A percentile compares a stretch with the other conserved stretches of the same genome.
phyloP scores from a whole-genome alignment of 2,113 vertebrate genomes.

The Otocyon megalotis region DNA sequence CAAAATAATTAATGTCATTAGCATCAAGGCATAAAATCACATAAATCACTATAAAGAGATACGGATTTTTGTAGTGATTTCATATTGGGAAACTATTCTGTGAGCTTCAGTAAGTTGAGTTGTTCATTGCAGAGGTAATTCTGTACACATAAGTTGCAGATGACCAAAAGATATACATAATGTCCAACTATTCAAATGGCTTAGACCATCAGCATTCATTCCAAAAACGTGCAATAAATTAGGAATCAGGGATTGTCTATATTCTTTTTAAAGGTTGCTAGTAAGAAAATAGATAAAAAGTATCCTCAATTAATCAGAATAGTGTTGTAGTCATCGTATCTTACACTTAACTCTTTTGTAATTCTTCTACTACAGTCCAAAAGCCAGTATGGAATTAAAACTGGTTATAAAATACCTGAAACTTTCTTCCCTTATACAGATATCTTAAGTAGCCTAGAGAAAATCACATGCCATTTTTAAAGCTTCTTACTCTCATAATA shows the following conservation, averaged over 20 bases:
- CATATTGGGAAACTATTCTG: constrained; percentile 30
- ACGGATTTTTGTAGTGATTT: constrained; percentile 59
- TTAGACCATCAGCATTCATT: background rate
- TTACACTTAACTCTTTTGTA: background rate
- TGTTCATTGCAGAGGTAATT: constrained; percentile 15
- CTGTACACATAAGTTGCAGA: background rate
- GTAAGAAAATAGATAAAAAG: constrained; percentile 11
- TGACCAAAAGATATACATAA: background rate
- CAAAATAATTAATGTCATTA: constrained; percentile 58
- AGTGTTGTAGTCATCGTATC: background rate
- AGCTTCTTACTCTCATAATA: constrained; percentile 37
- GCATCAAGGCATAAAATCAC: constrained; percentile 33
- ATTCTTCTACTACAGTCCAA: background rate
- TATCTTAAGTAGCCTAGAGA: constrained; percentile 36
- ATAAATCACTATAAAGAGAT: constrained; percentile 57
- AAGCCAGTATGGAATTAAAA: constrained; percentile 50
- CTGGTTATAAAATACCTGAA: constrained; percentile 24
- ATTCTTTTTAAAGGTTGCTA: constrained; percentile 44
- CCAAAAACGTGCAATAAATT: background rate
- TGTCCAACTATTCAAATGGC: background rate
- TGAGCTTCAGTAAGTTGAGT: constrained; percentile 43
- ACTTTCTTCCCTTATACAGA: background rate
- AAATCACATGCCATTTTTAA: constrained; percentile 51
- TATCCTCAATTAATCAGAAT: constrained; percentile 45
- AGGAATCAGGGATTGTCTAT: background rate